Conservation (phyloP, 2,113 vertebrate genomes). For the Scolopax mira region DNA sequence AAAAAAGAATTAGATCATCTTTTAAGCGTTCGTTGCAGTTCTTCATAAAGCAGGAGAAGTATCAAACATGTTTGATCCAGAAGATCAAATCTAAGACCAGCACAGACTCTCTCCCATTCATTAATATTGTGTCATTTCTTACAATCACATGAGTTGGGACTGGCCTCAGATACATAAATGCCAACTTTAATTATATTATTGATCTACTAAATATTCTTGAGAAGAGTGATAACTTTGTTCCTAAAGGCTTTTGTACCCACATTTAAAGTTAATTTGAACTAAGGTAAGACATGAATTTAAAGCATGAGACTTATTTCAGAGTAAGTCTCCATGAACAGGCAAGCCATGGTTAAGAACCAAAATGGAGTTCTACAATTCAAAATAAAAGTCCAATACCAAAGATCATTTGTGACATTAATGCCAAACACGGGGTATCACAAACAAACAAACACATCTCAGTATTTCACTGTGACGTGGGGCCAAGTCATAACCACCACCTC, state of each 20-base stretch:
- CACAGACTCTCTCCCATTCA: neutral
- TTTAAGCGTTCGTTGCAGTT: neutral
- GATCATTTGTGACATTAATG: neutral
- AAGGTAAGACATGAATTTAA: neutral
- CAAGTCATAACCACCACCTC: neutral
- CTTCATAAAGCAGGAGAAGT: neutral
- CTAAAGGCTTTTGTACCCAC: neutral
- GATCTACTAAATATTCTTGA: neutral
- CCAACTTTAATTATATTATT: neutral
- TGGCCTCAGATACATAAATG: neutral
- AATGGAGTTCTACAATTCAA: neutral
- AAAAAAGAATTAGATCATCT: neutral
- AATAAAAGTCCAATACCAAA: neutral
- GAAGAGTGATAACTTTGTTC: neutral
- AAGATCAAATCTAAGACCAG: neutral
- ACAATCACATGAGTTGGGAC: neutral
- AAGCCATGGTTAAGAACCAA: neutral
- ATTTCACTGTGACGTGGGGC: neutral
- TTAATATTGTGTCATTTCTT: neutral
- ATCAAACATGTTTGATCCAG: neutral
- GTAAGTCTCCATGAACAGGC: neutral
- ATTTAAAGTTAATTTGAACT: neutral
- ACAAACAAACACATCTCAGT: fast-evolving
- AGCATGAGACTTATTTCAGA: neutral
- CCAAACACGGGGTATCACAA: neutral